These are phyloP conservation scores for Dermolepida albohirtum DNA, from an alignment of 2,888 invertebrate species.

Conservation along the genomic window DNA sequence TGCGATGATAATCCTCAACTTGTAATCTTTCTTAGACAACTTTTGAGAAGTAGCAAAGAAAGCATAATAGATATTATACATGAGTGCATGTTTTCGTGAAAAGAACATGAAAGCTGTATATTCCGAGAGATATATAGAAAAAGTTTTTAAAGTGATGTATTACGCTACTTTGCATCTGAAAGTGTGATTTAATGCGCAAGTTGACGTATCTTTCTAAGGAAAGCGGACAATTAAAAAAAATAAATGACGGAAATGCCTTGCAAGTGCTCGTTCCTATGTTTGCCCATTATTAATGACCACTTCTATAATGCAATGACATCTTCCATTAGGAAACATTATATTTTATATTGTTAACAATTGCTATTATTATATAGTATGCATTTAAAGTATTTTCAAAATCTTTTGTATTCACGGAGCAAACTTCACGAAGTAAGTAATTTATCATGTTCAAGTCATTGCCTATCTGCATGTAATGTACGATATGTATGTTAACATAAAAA, in stretches of 20 bases:
- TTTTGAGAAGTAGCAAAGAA: conserved; percentile 8
- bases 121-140: conserved; percentile 7
- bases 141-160: conserved; percentile 4
- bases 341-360: conserved; percentile 4
- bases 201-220: conserved; percentile 1
- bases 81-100: conserved; percentile 6
- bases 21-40: conserved; percentile 9
- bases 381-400: too few species aligned
- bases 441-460: too few species aligned
- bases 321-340: not conserved
- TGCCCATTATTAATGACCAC: not conserved
- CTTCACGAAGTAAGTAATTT: too few species aligned
- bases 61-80: conserved; percentile 12
- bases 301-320: conserved; percentile 5
- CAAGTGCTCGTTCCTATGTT: not conserved
- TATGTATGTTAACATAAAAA: too few species aligned
- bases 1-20: conserved; percentile 9
- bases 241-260: not conserved
- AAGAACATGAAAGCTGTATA: not conserved
- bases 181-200: conserved; percentile 16
- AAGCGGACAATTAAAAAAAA: conserved; percentile 9
- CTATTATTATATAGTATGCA: too few species aligned
- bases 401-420: too few species aligned
- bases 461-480: too few species aligned
- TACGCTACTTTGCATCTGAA: conserved; percentile 5